A percentile compares a stretch with the other conserved stretches of the same genome.
Evolutionary conservation across 1,140 invertebrate species (phyloP).

Genomic region (Drosophila pandora): DNA sequence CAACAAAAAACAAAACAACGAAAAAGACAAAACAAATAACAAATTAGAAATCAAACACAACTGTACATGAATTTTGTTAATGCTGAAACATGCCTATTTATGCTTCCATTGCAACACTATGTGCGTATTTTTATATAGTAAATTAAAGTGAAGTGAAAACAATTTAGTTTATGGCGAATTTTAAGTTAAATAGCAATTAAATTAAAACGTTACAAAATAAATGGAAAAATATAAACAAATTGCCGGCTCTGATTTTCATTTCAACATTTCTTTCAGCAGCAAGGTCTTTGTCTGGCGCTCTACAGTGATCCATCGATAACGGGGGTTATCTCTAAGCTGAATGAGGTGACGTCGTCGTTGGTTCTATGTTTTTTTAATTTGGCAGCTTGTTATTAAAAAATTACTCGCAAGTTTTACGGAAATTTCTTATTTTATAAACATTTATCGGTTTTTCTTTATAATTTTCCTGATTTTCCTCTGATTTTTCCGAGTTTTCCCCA

Average conservation of each 20-base stretch:
- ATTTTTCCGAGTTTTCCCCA: no score
- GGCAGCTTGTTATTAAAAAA: no score
- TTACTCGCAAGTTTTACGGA: no score
- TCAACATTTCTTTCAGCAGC: slow-evolving; percentile 2
- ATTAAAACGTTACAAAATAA: slow-evolving; percentile 76
- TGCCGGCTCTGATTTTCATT: background rate
- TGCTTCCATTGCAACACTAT: slow-evolving; percentile 76
- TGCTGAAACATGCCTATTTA: slow-evolving; percentile 69
- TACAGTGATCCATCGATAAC: background rate
- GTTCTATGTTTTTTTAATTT: no score
- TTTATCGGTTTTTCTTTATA: no score
- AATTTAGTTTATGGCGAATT: slow-evolving; percentile 73
- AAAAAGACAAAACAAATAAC: slow-evolving; percentile 58
- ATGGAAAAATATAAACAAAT: slow-evolving; percentile 38
- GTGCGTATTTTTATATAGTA: slow-evolving; percentile 79
- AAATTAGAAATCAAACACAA: slow-evolving; percentile 49
- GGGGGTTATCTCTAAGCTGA: slow-evolving; percentile 16
- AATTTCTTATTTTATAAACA: no score
- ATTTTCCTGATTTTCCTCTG: no score
- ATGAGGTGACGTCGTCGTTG: no score
- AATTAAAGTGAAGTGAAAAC: slow-evolving; percentile 66
- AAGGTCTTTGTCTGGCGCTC: slow-evolving; percentile 4
- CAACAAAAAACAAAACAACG: slow-evolving; percentile 30
- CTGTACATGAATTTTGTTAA: slow-evolving; percentile 75
- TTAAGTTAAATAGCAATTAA: slow-evolving; percentile 70